Evolutionary conservation across 2,797 vertebrate genomes (phyloP), one percentile per base, ranked within the genome.

Genomic region (Chaetodon trifasciatus): DNA sequence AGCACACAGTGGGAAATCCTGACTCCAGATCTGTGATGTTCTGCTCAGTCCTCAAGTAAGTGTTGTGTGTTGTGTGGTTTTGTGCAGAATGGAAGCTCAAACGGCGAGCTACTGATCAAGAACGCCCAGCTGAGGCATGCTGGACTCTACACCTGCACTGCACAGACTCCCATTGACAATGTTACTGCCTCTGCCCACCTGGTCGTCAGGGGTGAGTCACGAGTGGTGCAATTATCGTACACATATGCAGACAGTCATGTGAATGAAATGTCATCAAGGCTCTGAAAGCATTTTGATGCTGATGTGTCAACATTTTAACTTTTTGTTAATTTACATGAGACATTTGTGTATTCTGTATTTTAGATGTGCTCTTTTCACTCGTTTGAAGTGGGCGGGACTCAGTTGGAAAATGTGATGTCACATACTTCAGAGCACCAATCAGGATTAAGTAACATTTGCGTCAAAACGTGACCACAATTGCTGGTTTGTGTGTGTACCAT

Each of bases 101-200:
- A 96, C 0, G 97, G 97, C 8, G 97, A 98, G 65, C 95, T 99
- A 49, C 84, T 97, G 75, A 97, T 99, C 74, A 97, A 96, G 78
- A 96, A 97, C 0, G 94, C 96, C 6, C 97, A 98, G 90, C 94
- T 99, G 87, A 96, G 95, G 64, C 98, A 98, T 0, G 96, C 97
- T 0, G 98, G 98, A 57, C 95, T 93, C 65, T 99, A 99, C 92
- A 97, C 90, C 1, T 99, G 98, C 93, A 98, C 96, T 0, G 98
- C 98, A 4, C 97, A 99, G 93, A 98, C 98, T 0, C 96, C 97
- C 35, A 97, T 99, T 81, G 98, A 99, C 94, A 98, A 98, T 57
- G 94, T 97, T 7, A 96, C 97, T 0, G 96, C 96, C 57, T 97
- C 97, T 0, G 98, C 98, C 46, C 95, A 96, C 84, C 96, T 99